Evolutionary conservation across 2,797 vertebrate genomes (phyloP).

Genomic region (Ptychobarbus kaznakovi): DNA sequence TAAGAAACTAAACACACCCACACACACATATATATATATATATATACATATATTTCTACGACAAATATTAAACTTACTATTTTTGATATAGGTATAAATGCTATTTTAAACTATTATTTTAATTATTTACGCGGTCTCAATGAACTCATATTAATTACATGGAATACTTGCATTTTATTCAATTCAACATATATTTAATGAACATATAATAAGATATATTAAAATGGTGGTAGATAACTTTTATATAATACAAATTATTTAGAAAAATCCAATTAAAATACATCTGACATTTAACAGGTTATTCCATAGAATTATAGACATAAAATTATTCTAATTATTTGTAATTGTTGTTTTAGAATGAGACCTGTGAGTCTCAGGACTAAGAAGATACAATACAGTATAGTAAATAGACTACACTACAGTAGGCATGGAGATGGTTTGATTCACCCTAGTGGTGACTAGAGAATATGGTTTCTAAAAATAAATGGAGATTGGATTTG

Average conservation of each 20-base stretch:
- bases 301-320: neutral
- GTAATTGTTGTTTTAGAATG: neutral
- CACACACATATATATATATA: too few species aligned
- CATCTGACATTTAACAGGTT: neutral
- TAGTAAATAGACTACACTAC: neutral
- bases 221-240: neutral
- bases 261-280: neutral
- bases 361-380: neutral
- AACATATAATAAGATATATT: neutral
- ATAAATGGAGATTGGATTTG: neutral
- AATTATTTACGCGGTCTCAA: neutral
- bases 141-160: neutral
- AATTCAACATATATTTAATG: neutral
- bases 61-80: neutral
- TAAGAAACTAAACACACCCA: too few species aligned
- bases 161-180: neutral
- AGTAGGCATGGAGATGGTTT: neutral
- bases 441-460: conserved; percentile 32
- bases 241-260: neutral
- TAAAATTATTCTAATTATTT: neutral
- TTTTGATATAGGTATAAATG: neutral
- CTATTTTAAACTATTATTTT: neutral
- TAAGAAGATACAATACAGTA: neutral
- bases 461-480: neutral
- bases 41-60: neutral